These are phyloP conservation scores for Oreocharis arfaki DNA, from an alignment of 2,113 vertebrate genomes.

Conservation along the genomic window DNA sequence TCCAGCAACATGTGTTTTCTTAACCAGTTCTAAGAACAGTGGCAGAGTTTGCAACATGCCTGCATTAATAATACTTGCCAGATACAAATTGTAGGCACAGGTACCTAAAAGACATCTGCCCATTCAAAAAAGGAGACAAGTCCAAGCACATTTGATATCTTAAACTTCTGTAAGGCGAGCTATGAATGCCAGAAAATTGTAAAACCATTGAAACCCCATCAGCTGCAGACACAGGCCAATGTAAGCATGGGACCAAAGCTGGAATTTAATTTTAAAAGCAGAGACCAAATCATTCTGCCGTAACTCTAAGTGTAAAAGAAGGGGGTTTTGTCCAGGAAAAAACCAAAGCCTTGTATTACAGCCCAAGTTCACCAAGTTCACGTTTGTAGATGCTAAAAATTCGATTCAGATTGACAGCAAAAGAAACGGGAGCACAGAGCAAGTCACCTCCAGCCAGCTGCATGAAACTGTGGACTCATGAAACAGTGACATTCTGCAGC, in stretches of 20 bases:
- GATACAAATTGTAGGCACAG: background rate
- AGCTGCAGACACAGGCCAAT: background rate
- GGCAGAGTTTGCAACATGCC: background rate
- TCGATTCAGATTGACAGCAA: background rate
- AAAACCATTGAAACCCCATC: background rate
- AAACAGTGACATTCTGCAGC: background rate
- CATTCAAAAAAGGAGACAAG: background rate
- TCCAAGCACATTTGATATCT: background rate
- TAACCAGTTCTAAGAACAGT: background rate
- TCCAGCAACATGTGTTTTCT: background rate
- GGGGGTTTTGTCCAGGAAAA: accelerated
- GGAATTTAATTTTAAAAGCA: background rate
- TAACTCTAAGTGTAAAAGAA: background rate
- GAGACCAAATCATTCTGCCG: background rate
- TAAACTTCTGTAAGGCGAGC: background rate
- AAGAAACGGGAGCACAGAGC: background rate
- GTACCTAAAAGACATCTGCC: background rate
- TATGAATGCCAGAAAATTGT: background rate
- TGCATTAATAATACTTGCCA: background rate
- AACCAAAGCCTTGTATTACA: background rate
- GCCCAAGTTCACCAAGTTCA: background rate
- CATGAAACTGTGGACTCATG: background rate
- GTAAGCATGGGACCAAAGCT: background rate
- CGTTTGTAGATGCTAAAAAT: background rate
- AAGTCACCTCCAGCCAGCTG: background rate